Percentiles rank a stretch among this genome's conserved stretches.
Evolutionary conservation across 2,113 vertebrate species (phyloP).

Genomic region (Azemiops feae): DNA sequence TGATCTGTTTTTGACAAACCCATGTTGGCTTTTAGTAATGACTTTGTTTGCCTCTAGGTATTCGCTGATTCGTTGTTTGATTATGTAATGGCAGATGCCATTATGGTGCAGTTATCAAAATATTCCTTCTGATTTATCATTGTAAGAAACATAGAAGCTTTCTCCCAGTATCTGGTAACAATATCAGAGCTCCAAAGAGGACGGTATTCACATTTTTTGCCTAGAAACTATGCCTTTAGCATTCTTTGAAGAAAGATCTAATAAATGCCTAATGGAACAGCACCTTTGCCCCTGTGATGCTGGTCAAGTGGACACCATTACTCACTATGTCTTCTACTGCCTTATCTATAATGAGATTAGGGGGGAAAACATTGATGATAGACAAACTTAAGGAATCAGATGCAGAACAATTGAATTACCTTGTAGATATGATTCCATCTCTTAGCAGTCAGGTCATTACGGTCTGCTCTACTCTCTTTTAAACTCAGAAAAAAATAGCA

Average conservation of each 20-base stretch:
- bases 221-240: neutral
- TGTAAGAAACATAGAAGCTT: neutral
- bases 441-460: neutral
- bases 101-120: neutral
- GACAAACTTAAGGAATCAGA: neutral
- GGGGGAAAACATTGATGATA: neutral
- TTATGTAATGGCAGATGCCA: too few relatives aligned
- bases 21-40: too few relatives aligned
- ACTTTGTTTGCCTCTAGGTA: too few relatives aligned
- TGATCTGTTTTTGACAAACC: too few relatives aligned
- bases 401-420: neutral
- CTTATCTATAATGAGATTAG: neutral
- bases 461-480: neutral
- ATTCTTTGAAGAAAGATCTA: neutral
- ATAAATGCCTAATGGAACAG: neutral
- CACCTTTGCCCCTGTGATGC: neutral
- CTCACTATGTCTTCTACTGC: neutral
- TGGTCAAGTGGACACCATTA: neutral
- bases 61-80: too few relatives aligned
- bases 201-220: neutral
- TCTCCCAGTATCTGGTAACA: neutral
- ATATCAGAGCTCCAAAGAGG: neutral
- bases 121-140: neutral
- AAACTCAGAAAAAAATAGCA: neutral
- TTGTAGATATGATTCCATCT: neutral